phyloP scores from a whole-genome alignment of 2,888 invertebrate genomes.

The Latrodectus elegans region DNA sequence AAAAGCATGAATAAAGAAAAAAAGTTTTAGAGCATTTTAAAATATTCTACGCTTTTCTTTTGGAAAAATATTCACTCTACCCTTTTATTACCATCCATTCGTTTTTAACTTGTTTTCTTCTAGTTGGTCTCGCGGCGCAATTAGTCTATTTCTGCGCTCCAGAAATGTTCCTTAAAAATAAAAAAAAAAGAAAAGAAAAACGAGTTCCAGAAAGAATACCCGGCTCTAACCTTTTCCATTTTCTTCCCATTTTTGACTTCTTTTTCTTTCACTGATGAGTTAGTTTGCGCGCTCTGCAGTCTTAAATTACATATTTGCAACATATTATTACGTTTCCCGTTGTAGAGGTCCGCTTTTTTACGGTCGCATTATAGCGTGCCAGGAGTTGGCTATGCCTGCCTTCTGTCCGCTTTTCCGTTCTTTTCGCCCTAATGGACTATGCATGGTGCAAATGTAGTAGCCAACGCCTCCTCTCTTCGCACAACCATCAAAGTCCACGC shows the following conservation, averaged over 20 bases:
- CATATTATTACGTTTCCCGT: slow-evolving; percentile 55
- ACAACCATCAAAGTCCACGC: background rate
- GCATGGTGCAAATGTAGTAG: slow-evolving; percentile 27
- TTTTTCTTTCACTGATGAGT: slow-evolving; percentile 49
- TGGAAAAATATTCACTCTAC: no score
- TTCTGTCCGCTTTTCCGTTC: slow-evolving; percentile 18
- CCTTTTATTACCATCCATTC: no score
- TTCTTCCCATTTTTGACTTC: slow-evolving; percentile 46
- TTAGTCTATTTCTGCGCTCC: slow-evolving; percentile 30
- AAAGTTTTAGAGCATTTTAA: no score
- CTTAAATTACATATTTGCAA: slow-evolving; percentile 63
- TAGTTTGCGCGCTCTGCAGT: slow-evolving; percentile 33
- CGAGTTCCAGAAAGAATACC: slow-evolving; percentile 21
- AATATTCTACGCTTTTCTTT: no score
- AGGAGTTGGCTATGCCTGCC: background rate
- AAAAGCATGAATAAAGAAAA: no score
- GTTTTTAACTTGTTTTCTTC: background rate
- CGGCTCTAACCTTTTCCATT: slow-evolving; percentile 19
- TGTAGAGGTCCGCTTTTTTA: slow-evolving; percentile 16
- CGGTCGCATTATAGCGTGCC: slow-evolving; percentile 46
- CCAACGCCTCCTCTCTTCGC: background rate
- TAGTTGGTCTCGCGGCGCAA: slow-evolving; percentile 8
- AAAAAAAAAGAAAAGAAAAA: background rate
- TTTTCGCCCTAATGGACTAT: slow-evolving; percentile 50
- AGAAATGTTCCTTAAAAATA: background rate